These are phyloP conservation scores for Aphidius gifuensis DNA, from an alignment of 1,140 invertebrate genomes.

Conservation along the genomic window DNA sequence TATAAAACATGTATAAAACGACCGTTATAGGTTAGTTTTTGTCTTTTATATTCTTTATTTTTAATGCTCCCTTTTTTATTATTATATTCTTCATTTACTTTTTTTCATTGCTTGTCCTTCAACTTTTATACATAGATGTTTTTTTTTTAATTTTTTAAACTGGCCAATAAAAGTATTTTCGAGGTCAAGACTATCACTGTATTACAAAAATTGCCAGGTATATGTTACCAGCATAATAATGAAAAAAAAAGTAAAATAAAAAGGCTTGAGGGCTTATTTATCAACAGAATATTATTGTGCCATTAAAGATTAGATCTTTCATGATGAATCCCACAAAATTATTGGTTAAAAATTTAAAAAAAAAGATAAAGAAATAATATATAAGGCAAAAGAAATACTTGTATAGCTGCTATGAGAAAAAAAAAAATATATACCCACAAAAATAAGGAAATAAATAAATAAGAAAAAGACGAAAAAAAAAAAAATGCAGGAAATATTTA, in stretches of 20 bases:
- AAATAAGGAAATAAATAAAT: not conserved
- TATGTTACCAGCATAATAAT: too few relatives aligned
- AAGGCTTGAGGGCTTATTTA: too few relatives aligned
- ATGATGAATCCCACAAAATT: constrained; percentile 4
- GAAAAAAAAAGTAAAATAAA: too few relatives aligned
- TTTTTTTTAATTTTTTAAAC: too few relatives aligned
- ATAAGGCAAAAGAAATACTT: not conserved
- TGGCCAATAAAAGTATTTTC: too few relatives aligned
- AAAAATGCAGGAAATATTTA: constrained; percentile 9
- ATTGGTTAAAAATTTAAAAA: not conserved
- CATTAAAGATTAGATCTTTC: too few relatives aligned
- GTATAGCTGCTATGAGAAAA: not conserved
- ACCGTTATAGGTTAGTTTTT: constrained; percentile 13
- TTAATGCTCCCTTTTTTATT: too few relatives aligned
- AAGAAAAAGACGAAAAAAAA: constrained; percentile 3
- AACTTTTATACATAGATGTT: too few relatives aligned
- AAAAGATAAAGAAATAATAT: constrained; percentile 4
- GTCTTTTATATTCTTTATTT: too few relatives aligned
- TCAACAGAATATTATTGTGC: too few relatives aligned
- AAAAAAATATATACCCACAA: not conserved
- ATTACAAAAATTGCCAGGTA: too few relatives aligned
- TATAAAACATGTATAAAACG: constrained; percentile 22
- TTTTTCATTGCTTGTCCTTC: not conserved
- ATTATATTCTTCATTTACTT: not conserved
- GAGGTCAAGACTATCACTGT: constrained; percentile 14